These are phyloP conservation scores for Anas platyrhynchos DNA, from an alignment of 2,113 vertebrate genomes.

Conservation along the genomic window DNA sequence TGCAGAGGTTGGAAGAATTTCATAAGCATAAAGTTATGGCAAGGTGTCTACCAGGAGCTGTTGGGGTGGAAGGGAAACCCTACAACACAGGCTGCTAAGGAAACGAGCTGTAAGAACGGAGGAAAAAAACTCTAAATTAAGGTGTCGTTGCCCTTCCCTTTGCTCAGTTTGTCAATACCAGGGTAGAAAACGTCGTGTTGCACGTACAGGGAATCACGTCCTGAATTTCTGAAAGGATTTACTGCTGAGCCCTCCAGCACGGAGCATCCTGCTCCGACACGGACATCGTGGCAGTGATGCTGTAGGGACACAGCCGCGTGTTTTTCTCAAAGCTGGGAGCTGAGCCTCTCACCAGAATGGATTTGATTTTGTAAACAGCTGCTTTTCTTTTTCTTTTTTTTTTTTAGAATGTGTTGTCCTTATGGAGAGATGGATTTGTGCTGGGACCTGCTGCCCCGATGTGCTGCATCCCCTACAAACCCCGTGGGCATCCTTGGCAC, in stretches of 20 bases:
- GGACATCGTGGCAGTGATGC: fast-evolving
- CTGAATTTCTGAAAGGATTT: not conserved
- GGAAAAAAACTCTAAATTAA: too few species aligned
- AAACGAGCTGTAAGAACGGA: not conserved
- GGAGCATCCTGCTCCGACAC: fast-evolving
- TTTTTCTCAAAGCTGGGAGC: not conserved
- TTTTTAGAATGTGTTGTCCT: not conserved
- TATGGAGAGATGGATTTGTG: not conserved
- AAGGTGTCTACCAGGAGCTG: not conserved
- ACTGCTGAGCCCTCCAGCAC: not conserved
- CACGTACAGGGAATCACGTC: fast-evolving
- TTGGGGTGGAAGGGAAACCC: not conserved
- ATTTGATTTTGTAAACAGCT: not conserved
- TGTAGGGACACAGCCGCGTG: fast-evolving
- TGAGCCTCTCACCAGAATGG: not conserved
- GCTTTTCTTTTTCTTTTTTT: not conserved
- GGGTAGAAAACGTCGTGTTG: fast-evolving
- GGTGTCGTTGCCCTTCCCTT: not conserved
- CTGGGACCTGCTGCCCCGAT: not conserved
- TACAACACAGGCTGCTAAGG: fast-evolving
- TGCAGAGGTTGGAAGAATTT: conserved; percentile 53
- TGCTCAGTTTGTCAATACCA: not conserved
- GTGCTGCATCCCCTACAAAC: not conserved
- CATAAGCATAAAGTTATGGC: conserved; percentile 15
- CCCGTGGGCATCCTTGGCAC: fast-evolving